Evolutionary conservation across 2,113 vertebrate species (phyloP).

Genomic region (Calidris pygmaea): DNA sequence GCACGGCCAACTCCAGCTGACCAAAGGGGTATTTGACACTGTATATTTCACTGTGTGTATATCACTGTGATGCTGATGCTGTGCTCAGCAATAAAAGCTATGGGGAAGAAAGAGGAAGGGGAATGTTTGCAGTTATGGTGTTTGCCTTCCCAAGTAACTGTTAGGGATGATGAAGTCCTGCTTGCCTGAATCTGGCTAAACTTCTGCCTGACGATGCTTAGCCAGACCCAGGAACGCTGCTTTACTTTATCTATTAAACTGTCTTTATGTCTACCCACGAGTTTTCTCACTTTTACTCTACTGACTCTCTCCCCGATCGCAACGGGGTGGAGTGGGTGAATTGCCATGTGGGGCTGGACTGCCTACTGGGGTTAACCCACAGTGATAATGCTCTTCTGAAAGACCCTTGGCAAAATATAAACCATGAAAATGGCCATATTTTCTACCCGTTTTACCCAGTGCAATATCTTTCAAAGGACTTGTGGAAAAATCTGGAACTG

Average conservation of each 20-base stretch:
- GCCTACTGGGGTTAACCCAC: neutral
- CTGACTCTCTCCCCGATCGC: neutral
- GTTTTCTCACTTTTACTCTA: neutral
- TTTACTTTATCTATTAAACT: neutral
- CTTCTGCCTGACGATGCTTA: neutral
- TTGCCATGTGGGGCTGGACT: neutral
- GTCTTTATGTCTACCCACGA: neutral
- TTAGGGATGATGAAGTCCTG: neutral
- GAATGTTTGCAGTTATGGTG: fast-evolving
- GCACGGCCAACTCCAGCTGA: neutral
- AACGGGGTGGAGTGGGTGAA: fast-evolving
- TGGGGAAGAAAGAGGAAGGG: neutral
- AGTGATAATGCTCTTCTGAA: neutral
- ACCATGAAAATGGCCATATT: neutral
- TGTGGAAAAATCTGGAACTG: neutral
- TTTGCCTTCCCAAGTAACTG: neutral
- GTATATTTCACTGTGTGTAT: no score
- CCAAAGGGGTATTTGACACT: neutral
- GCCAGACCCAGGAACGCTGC: neutral
- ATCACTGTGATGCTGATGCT: neutral
- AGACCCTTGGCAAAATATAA: neutral
- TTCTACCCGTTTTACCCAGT: neutral
- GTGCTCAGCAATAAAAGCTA: neutral
- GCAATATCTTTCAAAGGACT: neutral
- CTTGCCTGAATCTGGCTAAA: neutral